These are phyloP conservation scores for Serilophus lunatus DNA, from an alignment of 2,113 vertebrate species.

Conservation along the genomic window DNA sequence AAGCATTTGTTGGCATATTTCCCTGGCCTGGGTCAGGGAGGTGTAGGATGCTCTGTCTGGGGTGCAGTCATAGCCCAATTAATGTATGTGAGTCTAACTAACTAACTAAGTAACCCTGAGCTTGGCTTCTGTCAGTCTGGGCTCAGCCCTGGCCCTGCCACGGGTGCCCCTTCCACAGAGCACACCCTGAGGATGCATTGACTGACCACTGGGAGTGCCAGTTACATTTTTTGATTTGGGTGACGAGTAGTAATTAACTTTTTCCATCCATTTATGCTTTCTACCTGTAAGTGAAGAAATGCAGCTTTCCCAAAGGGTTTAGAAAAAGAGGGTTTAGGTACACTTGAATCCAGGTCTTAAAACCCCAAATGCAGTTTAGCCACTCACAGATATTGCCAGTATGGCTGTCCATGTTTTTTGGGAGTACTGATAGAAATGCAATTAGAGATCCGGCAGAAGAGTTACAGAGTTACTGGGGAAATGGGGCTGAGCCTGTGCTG, in stretches of 20 bases:
- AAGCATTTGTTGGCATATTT: not conserved
- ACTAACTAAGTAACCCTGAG: not conserved
- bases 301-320: not conserved
- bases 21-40: not conserved
- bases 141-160: not conserved
- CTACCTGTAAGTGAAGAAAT: not conserved
- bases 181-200: not conserved
- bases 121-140: not conserved
- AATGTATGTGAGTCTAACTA: rapidly evolving
- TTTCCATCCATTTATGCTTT: not conserved
- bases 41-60: not conserved
- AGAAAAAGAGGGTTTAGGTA: not conserved
- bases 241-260: not conserved
- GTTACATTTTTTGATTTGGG: not conserved
- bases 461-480: no score
- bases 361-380: not conserved
- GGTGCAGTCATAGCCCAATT: rapidly evolving
- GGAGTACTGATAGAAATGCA: not conserved
- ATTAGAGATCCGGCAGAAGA: no score
- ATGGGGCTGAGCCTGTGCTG: no score
- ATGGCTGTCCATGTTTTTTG: not conserved
- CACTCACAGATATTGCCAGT: not conserved
- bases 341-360: not conserved
- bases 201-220: not conserved
- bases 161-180: not conserved